phyloP scores from a whole-genome alignment of 2,797 vertebrate species.

The Phalloptychus januarius region DNA sequence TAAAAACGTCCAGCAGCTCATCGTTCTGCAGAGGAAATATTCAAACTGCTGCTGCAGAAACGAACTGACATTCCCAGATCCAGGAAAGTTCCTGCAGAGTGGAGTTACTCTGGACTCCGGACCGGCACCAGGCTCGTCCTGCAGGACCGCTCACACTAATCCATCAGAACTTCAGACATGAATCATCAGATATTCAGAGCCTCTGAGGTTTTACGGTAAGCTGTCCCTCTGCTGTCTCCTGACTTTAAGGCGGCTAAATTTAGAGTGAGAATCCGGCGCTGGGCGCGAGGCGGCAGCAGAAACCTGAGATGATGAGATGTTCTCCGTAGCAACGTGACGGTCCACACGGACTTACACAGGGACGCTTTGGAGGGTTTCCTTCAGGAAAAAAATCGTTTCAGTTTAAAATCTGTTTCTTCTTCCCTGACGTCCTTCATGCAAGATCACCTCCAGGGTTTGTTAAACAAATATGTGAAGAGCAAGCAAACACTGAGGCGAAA shows the following conservation, averaged over 20 bases:
- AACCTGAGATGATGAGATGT: constrained; percentile 73
- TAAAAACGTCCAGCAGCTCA: constrained; percentile 31
- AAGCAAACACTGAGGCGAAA: constrained; percentile 11
- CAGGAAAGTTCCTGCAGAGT: background rate
- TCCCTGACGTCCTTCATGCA: constrained; percentile 19
- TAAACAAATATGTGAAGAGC: constrained; percentile 44
- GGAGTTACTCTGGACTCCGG: constrained; percentile 10
- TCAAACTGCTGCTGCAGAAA: constrained; percentile 21
- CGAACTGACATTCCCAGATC: constrained; percentile 2
- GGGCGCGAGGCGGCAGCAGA: constrained; percentile 54
- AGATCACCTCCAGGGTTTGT: constrained; percentile 51
- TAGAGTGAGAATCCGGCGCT: constrained; percentile 76
- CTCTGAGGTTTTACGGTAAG: constrained; percentile 24
- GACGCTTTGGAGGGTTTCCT: background rate
- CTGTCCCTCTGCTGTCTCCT: constrained; percentile 24
- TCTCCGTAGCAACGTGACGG: constrained; percentile 29
- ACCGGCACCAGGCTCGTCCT: constrained; percentile 16
- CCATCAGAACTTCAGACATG: constrained; percentile 5
- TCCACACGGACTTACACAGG: constrained; percentile 6
- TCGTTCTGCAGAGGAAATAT: constrained; percentile 30
- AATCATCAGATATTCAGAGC: background rate
- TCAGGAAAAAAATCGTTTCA: background rate
- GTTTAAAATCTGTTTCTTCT: background rate
- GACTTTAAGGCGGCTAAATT: constrained; percentile 75
- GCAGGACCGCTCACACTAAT: background rate